Conservation (phyloP, 2,888 invertebrate genomes). For the Tetragonisca angustula region DNA sequence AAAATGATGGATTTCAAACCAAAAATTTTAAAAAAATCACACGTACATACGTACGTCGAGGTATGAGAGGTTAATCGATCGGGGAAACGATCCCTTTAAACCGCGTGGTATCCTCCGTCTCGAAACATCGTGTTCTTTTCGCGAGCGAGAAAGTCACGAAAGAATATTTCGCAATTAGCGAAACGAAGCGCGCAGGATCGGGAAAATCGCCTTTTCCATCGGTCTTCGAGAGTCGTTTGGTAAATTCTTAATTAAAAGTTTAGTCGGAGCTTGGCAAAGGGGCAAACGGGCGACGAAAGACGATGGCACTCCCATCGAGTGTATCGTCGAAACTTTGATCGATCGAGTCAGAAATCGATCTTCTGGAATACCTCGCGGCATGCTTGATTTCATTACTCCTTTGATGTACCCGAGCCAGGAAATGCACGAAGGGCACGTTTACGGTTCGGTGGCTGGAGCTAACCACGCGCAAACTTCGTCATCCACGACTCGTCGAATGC, state of each 20-base stretch:
- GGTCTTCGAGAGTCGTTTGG: neutral
- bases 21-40: no score
- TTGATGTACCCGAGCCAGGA: constrained; percentile 68
- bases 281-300: neutral
- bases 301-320: neutral
- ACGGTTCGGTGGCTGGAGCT: constrained; percentile 65
- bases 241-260: constrained; percentile 33
- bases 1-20: no score
- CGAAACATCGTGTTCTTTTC: neutral
- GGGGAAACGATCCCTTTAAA: neutral
- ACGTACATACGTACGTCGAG: no score
- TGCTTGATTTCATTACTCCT: constrained; percentile 69
- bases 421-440: constrained; percentile 68
- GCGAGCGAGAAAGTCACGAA: neutral
- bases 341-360: constrained; percentile 38
- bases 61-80: neutral
- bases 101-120: neutral
- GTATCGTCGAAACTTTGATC: constrained; percentile 8
- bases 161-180: neutral
- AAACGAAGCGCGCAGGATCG: neutral
- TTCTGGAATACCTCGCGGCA: constrained; percentile 9
- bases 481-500: constrained; percentile 45
- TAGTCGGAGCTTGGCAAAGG: neutral
- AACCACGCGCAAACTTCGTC: constrained; percentile 53
- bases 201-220: neutral